phyloP scores from a whole-genome alignment of 2,888 invertebrate species.

The Cloeon dipterum region DNA sequence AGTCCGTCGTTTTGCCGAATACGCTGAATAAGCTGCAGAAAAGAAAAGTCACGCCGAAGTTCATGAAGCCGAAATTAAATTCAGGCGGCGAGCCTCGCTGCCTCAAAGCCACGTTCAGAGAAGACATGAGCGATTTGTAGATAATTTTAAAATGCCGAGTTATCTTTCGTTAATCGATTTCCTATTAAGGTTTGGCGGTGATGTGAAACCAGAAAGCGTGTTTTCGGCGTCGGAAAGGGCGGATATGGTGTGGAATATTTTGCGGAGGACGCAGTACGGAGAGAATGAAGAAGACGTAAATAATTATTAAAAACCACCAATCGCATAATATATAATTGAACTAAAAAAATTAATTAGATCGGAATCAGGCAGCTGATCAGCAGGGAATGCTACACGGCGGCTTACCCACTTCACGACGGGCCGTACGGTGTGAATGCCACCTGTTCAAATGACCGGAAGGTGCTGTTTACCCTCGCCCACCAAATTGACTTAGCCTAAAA shows the following conservation, averaged over 20 bases:
- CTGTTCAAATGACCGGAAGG: slow-evolving; percentile 45
- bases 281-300: neutral
- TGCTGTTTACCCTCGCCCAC: slow-evolving; percentile 28
- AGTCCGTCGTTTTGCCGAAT: neutral
- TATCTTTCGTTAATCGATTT: too few relatives aligned
- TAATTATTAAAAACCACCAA: too few relatives aligned
- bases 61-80: neutral
- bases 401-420: slow-evolving; percentile 78
- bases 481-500: too few relatives aligned
- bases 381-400: slow-evolving; percentile 58
- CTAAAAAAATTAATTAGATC: too few relatives aligned
- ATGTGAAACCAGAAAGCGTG: neutral
- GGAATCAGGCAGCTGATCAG: slow-evolving; percentile 68
- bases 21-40: neutral
- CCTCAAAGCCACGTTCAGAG: neutral
- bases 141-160: too few relatives aligned
- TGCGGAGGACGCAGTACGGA: neutral
- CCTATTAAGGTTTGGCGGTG: neutral
- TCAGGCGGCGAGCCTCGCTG: neutral
- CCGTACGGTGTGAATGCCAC: slow-evolving; percentile 41
- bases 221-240: neutral
- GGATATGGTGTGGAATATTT: neutral
- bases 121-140: neutral
- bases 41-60: neutral
- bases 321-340: too few relatives aligned